Evolutionary conservation across 2,113 vertebrate species (phyloP).

Genomic region (Phyllostomus discolor): DNA sequence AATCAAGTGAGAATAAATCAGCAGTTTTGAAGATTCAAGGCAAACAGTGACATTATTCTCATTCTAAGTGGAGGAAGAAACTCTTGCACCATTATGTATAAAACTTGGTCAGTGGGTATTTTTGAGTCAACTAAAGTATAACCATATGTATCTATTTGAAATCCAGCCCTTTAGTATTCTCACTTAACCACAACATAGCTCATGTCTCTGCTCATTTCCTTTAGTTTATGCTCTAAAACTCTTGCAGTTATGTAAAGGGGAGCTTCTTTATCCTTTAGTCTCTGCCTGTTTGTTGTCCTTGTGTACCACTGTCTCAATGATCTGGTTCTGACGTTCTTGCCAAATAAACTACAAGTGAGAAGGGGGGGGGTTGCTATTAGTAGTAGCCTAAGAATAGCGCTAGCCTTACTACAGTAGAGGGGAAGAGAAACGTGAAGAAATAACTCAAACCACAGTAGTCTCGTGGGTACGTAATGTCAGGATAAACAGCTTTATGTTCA

Average conservation of each 20-base stretch:
- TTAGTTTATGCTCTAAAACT: not conserved
- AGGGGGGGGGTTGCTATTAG: not conserved
- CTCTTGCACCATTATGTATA: not conserved
- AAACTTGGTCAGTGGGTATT: constrained; percentile 18
- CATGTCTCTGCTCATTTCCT: not conserved
- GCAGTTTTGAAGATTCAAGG: constrained; percentile 33
- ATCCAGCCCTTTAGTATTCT: constrained; percentile 18
- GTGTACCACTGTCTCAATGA: not conserved
- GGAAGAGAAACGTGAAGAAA: not conserved
- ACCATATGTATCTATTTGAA: not conserved
- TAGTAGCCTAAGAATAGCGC: not conserved
- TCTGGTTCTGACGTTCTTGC: constrained; percentile 26
- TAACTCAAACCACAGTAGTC: not conserved
- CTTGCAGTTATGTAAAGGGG: not conserved
- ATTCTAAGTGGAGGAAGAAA: not conserved
- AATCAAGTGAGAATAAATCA: constrained; percentile 24
- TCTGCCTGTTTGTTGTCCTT: not conserved
- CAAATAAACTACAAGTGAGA: not conserved
- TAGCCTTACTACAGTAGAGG: not conserved
- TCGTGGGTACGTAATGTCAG: not conserved
- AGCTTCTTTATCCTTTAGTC: not conserved
- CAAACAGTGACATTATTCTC: constrained; percentile 18
- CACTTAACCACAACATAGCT: not conserved
- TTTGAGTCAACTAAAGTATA: constrained; percentile 11
- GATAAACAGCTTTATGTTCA: not conserved